Evolutionary conservation across 1,140 invertebrate species (phyloP), one percentile per base, ranked within the genome.

Genomic region (Halictus rubicundus): DNA sequence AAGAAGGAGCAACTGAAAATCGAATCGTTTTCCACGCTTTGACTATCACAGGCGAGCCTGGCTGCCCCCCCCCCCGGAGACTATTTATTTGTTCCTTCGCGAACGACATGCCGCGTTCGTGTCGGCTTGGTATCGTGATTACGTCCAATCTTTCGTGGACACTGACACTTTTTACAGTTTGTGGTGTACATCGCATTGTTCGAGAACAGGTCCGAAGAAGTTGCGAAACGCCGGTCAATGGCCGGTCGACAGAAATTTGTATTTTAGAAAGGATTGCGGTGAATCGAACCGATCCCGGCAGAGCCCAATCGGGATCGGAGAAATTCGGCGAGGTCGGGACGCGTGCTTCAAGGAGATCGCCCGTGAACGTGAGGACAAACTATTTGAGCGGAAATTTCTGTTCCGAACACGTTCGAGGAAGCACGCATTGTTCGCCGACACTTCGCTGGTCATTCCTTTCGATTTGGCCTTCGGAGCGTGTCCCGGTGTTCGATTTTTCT

Each of bases 51-150:
- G 21, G 4, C 4, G 19, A 54, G 16, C 19, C 49, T 54, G 63
- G 37, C 63, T 21, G 37, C 32, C 37, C 21, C 25, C 21, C 19
- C 37, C 25, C 21, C 21, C 9, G 16, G 9, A 10, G 21, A 46
- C 39, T n/a, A 25, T 64, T 42, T 16, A 66, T 66, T n/a, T 49
- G 39, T 66, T 66, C 64, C 64, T 46, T 66, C 46, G 27, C 12
- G 57, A 19, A 21, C 42, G n/a, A 23, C 14, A 32, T 0, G 3
- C 23, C 16, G 60, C 10, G 32, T 19, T 9, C 39, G 39, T n/a
- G 32, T 32, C 16, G 23, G 32, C 9, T 27, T 27, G 10, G 32
- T 4, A 32, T 64, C 14, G 32, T 54, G 68, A 65, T 42, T 7
- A 1, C 57, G 16, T 46, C 42, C 46, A 5, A 66, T 5, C n/a